A percentile compares a stretch with the other conserved stretches of the same genome.
Conservation (phyloP, 37 sponge, comb jelly and placozoan species). For the Crambe crambe region DNA sequence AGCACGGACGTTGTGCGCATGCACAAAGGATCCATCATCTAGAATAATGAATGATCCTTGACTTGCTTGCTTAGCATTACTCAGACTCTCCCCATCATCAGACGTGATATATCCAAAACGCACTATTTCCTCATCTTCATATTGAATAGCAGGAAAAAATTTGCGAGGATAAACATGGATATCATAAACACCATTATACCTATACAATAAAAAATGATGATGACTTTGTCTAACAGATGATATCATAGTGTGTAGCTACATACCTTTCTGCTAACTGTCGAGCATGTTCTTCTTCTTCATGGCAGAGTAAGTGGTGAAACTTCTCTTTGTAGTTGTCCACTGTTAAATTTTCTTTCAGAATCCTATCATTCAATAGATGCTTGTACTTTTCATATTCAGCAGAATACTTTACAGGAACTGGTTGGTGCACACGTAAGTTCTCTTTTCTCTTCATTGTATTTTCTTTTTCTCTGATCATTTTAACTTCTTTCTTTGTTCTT, state of each 20-base stretch:
- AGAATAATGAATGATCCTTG: constrained; percentile 31
- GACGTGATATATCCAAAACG: constrained; percentile 24
- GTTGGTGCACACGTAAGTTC: too few relatives aligned
- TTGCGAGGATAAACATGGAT: constrained; percentile 3
- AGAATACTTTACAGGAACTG: too few relatives aligned
- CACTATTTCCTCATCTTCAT: background rate
- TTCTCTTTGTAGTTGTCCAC: constrained; percentile 51
- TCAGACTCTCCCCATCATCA: constrained; percentile 37
- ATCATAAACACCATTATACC: constrained; percentile 36
- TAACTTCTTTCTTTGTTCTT: constrained; percentile 10
- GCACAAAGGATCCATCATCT: background rate
- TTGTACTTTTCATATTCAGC: background rate
- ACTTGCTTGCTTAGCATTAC: constrained; percentile 54
- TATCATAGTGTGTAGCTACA: background rate
- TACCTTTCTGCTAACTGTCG: constrained; percentile 42
- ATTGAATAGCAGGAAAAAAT: background rate
- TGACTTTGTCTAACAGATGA: background rate
- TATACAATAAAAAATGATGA: too few relatives aligned
- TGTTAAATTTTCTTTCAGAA: constrained; percentile 19
- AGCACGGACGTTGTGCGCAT: constrained; percentile 8
- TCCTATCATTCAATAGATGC: background rate
- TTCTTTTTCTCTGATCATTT: background rate
- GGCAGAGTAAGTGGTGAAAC: constrained; percentile 75
- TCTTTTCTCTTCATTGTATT: constrained; percentile 12
- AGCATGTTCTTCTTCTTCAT: constrained; percentile 71